These are phyloP conservation scores for Tetanocera ferruginea DNA, from an alignment of 2,888 invertebrate species.

Conservation along the genomic window DNA sequence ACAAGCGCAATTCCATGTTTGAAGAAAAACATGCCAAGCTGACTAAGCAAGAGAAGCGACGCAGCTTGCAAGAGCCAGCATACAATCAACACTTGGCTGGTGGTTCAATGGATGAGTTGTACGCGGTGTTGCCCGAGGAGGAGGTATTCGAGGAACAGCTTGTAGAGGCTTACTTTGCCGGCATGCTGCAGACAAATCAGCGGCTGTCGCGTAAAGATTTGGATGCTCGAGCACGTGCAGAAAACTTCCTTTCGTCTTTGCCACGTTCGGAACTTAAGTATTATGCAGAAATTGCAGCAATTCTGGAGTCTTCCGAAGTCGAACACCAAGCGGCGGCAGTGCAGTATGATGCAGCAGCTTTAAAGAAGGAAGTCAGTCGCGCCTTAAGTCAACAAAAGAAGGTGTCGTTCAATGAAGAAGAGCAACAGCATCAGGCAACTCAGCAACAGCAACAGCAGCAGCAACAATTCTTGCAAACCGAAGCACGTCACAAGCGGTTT, in stretches of 20 bases:
- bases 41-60: constrained; percentile 73
- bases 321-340: constrained; percentile 53
- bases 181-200: constrained; percentile 55
- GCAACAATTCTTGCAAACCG: constrained; percentile 40
- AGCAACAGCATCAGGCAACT: constrained; percentile 36
- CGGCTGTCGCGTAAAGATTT: constrained; percentile 67
- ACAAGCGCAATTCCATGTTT: constrained; percentile 85
- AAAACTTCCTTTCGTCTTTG: constrained; percentile 67
- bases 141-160: constrained; percentile 67
- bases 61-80: constrained; percentile 83
- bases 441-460: constrained; percentile 44
- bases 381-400: constrained; percentile 69
- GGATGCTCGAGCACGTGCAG: constrained; percentile 68
- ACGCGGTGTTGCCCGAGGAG: constrained; percentile 43
- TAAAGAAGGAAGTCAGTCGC: constrained; percentile 70
- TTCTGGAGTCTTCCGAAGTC: constrained; percentile 66
- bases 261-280: constrained; percentile 70
- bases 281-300: constrained; percentile 69
- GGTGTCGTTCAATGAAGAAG: constrained; percentile 67
- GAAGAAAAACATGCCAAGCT: constrained; percentile 73
- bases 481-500: constrained; percentile 64
- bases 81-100: constrained; percentile 64
- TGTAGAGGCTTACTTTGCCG: constrained; percentile 45
- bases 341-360: constrained; percentile 67
- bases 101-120: constrained; percentile 64